Conservation (phyloP, 2,797 vertebrate genomes). For the Parauchenoglanis punctatus region DNA sequence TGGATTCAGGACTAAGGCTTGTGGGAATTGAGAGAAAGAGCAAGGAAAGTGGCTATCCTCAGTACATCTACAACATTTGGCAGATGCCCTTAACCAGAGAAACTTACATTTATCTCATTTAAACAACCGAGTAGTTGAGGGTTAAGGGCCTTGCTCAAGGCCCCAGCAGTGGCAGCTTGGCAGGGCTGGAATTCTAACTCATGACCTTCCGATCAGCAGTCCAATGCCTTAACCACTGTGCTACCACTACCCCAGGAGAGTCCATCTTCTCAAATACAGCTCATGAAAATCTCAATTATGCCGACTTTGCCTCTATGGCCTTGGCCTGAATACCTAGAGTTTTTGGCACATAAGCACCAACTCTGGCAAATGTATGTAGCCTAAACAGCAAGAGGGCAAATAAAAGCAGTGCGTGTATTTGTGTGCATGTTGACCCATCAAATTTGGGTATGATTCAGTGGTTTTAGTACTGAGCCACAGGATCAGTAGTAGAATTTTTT, state of each 20-base stretch:
- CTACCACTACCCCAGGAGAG: not conserved
- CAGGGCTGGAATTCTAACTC: no score
- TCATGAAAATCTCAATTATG: not conserved
- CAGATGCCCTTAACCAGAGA: no score
- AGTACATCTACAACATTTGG: not conserved
- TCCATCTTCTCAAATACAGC: constrained; percentile 12
- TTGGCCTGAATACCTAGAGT: not conserved
- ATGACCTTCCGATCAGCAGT: no score
- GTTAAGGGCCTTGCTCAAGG: no score
- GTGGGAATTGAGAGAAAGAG: not conserved
- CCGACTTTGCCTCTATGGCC: not conserved
- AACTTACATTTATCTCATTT: no score
- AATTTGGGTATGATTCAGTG: constrained; percentile 58
- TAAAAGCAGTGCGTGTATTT: constrained; percentile 23
- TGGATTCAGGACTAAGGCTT: constrained; percentile 40
- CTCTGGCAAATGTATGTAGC: constrained; percentile 4
- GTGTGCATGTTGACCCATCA: constrained; percentile 41
- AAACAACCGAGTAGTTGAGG: no score
- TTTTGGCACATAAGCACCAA: not conserved
- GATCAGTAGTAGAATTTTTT: constrained; percentile 62
- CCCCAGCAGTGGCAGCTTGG: no score
- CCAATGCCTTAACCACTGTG: no score
- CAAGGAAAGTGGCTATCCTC: not conserved
- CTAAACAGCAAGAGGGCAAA: constrained; percentile 18
- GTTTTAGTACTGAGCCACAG: constrained; percentile 64